Conservation (phyloP, 2,797 vertebrate species). For the Coregonus suidteri region DNA sequence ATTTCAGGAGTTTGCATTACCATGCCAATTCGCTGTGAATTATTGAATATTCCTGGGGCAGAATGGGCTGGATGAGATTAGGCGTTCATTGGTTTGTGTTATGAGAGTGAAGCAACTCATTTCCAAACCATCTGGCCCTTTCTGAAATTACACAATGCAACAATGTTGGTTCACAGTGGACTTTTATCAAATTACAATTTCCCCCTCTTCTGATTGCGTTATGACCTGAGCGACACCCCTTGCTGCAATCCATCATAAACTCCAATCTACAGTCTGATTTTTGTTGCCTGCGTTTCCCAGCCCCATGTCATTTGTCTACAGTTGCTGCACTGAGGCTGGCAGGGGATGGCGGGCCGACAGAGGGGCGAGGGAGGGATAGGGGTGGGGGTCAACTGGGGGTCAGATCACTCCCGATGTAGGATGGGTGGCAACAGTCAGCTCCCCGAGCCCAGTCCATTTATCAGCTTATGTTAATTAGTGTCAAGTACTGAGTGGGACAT, state of each 20-base stretch:
- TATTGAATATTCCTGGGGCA: constrained; percentile 54
- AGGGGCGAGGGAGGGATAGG: constrained; percentile 12
- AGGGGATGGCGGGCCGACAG: not conserved
- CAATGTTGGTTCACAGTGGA: constrained; percentile 50
- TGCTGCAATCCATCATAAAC: constrained; percentile 16
- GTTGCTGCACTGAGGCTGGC: constrained; percentile 4
- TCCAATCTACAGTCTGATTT: constrained; percentile 39
- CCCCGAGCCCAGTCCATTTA: constrained; percentile 31
- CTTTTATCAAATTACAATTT: constrained; percentile 50
- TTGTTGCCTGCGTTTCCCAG: constrained; percentile 24
- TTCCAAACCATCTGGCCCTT: constrained; percentile 50
- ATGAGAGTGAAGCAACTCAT: constrained; percentile 45
- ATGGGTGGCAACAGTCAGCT: constrained; percentile 28
- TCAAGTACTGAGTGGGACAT: constrained; percentile 33
- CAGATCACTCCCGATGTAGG: constrained; percentile 1
- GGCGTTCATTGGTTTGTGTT: constrained; percentile 33
- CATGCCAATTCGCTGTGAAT: constrained; percentile 52
- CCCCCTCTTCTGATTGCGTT: constrained; percentile 37
- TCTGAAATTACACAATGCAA: constrained; percentile 50
- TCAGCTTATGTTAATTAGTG: constrained; percentile 54
- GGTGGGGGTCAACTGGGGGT: not conserved
- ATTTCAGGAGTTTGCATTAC: constrained; percentile 57
- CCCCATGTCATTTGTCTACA: constrained; percentile 33
- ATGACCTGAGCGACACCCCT: constrained; percentile 26
- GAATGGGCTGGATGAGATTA: constrained; percentile 54